Percentiles rank a stretch among this genome's conserved stretches.
phyloP scores from a whole-genome alignment of 2,113 vertebrate genomes.

The Bostrychus sinensis region DNA sequence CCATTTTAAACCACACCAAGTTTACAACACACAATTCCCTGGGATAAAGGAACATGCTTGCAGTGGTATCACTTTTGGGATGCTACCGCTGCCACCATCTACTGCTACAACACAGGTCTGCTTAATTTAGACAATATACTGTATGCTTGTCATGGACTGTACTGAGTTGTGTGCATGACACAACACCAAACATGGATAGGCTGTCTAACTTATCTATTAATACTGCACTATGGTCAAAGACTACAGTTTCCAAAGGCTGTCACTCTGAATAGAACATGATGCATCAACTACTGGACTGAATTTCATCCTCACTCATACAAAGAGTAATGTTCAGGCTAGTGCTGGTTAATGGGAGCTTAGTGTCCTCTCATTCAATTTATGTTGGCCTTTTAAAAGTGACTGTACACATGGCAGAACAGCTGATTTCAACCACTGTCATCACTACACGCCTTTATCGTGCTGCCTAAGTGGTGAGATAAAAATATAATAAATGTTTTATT shows the following conservation, averaged over 20 bases:
- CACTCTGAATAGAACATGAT: constrained; percentile 35
- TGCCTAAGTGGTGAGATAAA: neutral
- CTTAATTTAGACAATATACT: neutral
- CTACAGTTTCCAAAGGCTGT: constrained; percentile 39
- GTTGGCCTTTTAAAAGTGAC: neutral
- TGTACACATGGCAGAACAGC: too few species aligned
- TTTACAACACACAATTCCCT: neutral
- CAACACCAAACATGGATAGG: constrained; percentile 10
- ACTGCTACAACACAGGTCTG: neutral
- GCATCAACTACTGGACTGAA: constrained; percentile 29
- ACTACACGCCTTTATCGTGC: neutral
- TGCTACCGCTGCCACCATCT: too few species aligned
- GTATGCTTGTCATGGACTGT: neutral
- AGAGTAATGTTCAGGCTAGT: constrained; percentile 23
- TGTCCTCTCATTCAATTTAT: constrained; percentile 9
- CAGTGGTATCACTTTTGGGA: too few species aligned
- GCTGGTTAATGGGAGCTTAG: constrained; percentile 14
- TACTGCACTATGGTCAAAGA: constrained; percentile 28
- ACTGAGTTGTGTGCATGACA: neutral
- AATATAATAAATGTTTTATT: neutral
- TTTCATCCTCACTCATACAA: constrained; percentile 9
- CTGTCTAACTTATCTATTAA: constrained; percentile 5
- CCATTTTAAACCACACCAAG: neutral
- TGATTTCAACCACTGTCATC: neutral
- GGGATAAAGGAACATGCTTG: neutral